phyloP scores from a whole-genome alignment of 2,113 vertebrate genomes.

The Sinocyclocheilus anophthalmus region DNA sequence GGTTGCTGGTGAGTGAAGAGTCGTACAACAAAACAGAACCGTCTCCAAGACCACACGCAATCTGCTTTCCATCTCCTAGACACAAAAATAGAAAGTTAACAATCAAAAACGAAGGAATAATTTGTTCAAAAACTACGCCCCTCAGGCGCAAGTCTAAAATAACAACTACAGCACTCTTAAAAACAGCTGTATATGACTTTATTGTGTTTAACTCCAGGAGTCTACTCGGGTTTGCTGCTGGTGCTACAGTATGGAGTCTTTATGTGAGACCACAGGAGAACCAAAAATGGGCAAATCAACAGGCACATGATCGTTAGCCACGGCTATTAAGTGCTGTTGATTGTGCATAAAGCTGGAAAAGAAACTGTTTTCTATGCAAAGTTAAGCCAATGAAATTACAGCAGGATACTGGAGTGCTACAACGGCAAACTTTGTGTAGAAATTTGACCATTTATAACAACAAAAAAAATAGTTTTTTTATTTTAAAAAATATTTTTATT shows the following conservation, averaged over 20 bases:
- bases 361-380: not conserved
- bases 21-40: conserved; percentile 76
- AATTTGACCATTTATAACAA: not conserved
- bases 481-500: too few species aligned
- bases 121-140: not conserved
- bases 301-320: conserved; percentile 12
- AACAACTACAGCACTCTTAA: conserved; percentile 8
- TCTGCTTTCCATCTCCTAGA: conserved; percentile 81
- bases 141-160: conserved; percentile 22
- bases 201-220: conserved; percentile 32
- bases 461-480: too few species aligned
- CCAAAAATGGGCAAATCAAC: conserved; percentile 30
- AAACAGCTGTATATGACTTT: conserved; percentile 6
- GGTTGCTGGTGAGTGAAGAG: conserved; percentile 71
- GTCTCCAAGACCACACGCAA: conserved; percentile 86
- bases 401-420: not conserved
- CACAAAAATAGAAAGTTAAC: conserved; percentile 57
- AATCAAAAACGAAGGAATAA: conserved; percentile 41
- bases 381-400: conserved; percentile 11
- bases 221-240: conserved; percentile 2
- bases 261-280: conserved; percentile 29
- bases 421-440: too few species aligned
- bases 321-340: conserved; percentile 8
- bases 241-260: not conserved
- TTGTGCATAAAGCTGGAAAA: not conserved